phyloP scores from a whole-genome alignment of 2,888 invertebrate genomes.

The Onchidella celtica region DNA sequence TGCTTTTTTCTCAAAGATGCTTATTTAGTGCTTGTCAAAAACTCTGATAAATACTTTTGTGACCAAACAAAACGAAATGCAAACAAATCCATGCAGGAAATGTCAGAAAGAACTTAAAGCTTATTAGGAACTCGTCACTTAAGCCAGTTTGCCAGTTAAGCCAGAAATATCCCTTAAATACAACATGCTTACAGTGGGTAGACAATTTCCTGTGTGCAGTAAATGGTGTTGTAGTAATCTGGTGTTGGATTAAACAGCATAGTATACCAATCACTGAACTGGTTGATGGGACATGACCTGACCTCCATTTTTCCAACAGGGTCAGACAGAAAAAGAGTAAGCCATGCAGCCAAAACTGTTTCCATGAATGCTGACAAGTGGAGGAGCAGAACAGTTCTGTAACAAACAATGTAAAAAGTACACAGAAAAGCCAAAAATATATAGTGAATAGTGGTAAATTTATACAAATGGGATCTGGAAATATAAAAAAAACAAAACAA shows the following conservation, averaged over 20 bases:
- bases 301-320: conserved; percentile 90
- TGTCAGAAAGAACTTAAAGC: too few species aligned
- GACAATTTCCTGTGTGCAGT: conserved; percentile 98
- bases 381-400: conserved; percentile 87
- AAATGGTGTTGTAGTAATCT: conserved; percentile 91
- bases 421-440: background rate
- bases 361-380: conserved; percentile 92
- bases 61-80: too few species aligned
- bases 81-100: too few species aligned
- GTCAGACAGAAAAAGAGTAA: conserved; percentile 89
- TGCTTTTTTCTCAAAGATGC: too few species aligned
- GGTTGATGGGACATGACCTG: conserved; percentile 89
- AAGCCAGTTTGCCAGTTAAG: too few species aligned
- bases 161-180: background rate
- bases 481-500: too few species aligned
- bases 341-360: conserved; percentile 87
- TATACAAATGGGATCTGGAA: too few species aligned
- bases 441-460: background rate
- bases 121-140: too few species aligned
- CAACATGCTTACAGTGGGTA: conserved; percentile 90
- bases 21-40: too few species aligned
- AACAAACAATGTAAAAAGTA: conserved; percentile 73
- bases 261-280: conserved; percentile 97
- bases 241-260: conserved; percentile 95
- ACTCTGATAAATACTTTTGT: too few species aligned